Conservation (phyloP, 2,888 invertebrate species). For the Rhabditophanes sp. region DNA sequence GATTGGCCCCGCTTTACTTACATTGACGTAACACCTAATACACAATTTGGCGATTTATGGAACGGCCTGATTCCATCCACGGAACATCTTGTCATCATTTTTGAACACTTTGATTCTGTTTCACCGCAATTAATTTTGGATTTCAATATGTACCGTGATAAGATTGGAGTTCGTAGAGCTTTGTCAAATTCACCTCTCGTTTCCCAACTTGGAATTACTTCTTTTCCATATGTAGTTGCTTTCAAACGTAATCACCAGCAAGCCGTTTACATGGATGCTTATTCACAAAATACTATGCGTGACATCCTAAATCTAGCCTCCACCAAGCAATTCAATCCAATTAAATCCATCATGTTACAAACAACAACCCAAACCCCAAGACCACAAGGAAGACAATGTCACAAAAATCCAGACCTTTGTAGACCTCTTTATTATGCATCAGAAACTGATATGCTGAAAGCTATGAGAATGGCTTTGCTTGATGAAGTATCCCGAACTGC, state of each 20-base stretch:
- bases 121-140: slow-evolving; percentile 36
- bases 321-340: too few species aligned
- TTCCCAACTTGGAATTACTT: slow-evolving; percentile 21
- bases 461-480: slow-evolving; percentile 34
- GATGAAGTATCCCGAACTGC: slow-evolving; percentile 28
- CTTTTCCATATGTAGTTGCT: slow-evolving; percentile 36
- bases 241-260: slow-evolving; percentile 40
- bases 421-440: slow-evolving; percentile 38
- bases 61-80: slow-evolving; percentile 16
- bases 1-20: slow-evolving; percentile 40
- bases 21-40: slow-evolving; percentile 26
- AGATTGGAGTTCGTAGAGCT: slow-evolving; percentile 30
- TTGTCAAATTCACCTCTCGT: slow-evolving; percentile 32
- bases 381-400: neutral
- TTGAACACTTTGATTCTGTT: slow-evolving; percentile 33
- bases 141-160: slow-evolving; percentile 19
- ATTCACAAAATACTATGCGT: too few species aligned
- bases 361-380: neutral
- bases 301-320: too few species aligned
- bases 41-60: slow-evolving; percentile 39
- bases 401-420: too few species aligned
- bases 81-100: slow-evolving; percentile 28
- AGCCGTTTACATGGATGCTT: slow-evolving; percentile 40
- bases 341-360: neutral
- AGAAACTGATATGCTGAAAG: slow-evolving; percentile 42